Conservation (phyloP, 1,140 invertebrate genomes). For the Pseudomyrmex gracilis region DNA sequence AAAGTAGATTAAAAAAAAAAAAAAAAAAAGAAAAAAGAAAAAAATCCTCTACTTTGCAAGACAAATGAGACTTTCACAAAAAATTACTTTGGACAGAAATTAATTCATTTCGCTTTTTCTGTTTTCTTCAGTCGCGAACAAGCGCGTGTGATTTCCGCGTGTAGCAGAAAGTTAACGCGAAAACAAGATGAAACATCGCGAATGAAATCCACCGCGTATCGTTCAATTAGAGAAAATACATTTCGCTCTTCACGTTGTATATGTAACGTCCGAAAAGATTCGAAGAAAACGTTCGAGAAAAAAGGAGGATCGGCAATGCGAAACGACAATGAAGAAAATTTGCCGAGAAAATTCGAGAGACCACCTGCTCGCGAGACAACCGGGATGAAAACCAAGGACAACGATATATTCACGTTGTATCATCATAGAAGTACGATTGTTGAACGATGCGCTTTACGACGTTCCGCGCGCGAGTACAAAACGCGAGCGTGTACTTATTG, state of each 20-base stretch:
- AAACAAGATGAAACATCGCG: neutral
- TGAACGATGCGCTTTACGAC: constrained; percentile 68
- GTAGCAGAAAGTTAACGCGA: neutral
- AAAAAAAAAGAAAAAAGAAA: constrained; percentile 2
- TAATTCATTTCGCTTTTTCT: neutral
- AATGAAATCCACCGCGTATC: constrained; percentile 51
- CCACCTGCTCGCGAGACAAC: constrained; percentile 49
- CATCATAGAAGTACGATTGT: constrained; percentile 48
- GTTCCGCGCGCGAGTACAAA: constrained; percentile 11
- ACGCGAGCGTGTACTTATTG: constrained; percentile 16
- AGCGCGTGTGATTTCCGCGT: neutral
- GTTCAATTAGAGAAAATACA: constrained; percentile 67
- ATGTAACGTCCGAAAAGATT: neutral
- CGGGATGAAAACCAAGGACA: constrained; percentile 21
- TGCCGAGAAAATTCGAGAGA: constrained; percentile 39
- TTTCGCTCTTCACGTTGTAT: neutral
- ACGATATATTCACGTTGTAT: neutral
- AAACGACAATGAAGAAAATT: constrained; percentile 14
- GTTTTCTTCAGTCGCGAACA: constrained; percentile 1
- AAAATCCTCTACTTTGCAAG: neutral
- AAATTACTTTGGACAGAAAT: constrained; percentile 5
- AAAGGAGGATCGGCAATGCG: constrained; percentile 23
- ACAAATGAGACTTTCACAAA: constrained; percentile 43
- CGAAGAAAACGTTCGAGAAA: constrained; percentile 3
- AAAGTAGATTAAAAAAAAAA: constrained; percentile 1